These are phyloP conservation scores for Odocoileus virginianus DNA, from an alignment of 2,113 vertebrate genomes.

Conservation along the genomic window DNA sequence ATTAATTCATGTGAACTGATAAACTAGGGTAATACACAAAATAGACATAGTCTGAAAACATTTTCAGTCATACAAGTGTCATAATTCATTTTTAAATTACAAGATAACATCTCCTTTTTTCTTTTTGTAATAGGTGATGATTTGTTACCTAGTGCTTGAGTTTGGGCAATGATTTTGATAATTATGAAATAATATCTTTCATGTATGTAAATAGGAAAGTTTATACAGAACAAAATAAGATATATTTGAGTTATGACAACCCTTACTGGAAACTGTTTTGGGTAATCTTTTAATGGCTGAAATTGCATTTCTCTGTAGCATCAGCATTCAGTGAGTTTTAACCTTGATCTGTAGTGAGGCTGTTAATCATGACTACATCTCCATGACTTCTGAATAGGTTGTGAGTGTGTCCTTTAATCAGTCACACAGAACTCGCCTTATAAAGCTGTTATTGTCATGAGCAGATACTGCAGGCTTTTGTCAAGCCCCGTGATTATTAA, in stretches of 20 bases:
- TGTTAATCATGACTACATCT: conserved; percentile 46
- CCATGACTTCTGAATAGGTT: conserved; percentile 41
- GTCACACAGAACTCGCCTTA: conserved; percentile 45
- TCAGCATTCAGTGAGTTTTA: neutral
- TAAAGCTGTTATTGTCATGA: conserved; percentile 63
- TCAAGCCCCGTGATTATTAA: conserved; percentile 41
- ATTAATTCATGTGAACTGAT: neutral
- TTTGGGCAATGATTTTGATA: conserved; percentile 10
- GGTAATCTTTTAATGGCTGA: conserved; percentile 1
- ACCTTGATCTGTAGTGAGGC: neutral
- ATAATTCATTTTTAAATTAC: conserved; percentile 9
- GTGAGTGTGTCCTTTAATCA: conserved; percentile 38
- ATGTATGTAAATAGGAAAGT: neutral
- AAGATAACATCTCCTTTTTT: neutral
- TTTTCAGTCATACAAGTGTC: conserved; percentile 25
- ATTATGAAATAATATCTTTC: neutral
- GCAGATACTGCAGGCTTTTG: conserved; percentile 54
- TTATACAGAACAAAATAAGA: neutral
- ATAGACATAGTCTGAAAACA: neutral
- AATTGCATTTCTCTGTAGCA: conserved; percentile 7
- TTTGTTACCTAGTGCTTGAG: neutral
- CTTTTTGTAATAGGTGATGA: neutral
- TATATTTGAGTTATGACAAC: neutral
- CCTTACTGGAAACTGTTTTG: neutral
- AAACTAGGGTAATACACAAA: neutral